Percentiles rank a stretch among this genome's conserved stretches.
phyloP scores from a whole-genome alignment of 2,113 vertebrate genomes.

The Spermophilus dauricus region DNA sequence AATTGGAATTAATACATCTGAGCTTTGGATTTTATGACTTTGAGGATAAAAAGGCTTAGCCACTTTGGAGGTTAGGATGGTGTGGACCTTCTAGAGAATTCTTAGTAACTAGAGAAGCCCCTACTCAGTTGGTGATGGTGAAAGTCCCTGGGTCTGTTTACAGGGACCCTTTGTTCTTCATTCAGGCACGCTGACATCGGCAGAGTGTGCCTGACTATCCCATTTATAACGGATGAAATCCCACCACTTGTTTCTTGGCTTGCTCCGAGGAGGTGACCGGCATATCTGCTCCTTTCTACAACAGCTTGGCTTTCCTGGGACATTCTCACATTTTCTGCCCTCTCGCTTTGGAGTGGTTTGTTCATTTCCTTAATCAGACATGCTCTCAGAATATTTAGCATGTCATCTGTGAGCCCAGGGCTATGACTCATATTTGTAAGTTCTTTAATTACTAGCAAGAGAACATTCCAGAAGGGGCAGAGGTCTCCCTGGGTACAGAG shows the following conservation, averaged over 20 bases:
- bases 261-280: neutral
- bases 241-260: neutral
- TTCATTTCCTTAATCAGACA: constrained; percentile 30
- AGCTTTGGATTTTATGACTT: neutral
- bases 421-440: constrained; percentile 69
- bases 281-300: neutral
- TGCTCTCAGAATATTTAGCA: constrained; percentile 62
- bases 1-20: neutral
- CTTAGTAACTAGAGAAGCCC: neutral
- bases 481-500: constrained; percentile 35
- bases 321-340: neutral
- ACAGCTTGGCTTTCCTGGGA: neutral
- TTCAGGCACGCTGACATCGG: neutral
- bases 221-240: neutral
- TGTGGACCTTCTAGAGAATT: neutral
- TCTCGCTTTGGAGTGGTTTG: neutral
- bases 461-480: constrained; percentile 68
- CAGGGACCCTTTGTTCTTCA: constrained; percentile 2
- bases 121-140: neutral
- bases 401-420: neutral
- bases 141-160: constrained; percentile 11
- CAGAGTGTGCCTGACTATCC: too few relatives aligned
- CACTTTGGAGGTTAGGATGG: neutral
- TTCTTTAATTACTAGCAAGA: constrained; percentile 67
- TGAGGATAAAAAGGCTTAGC: neutral